Conservation (phyloP, 1,140 invertebrate genomes). For the Patella vulgata region DNA sequence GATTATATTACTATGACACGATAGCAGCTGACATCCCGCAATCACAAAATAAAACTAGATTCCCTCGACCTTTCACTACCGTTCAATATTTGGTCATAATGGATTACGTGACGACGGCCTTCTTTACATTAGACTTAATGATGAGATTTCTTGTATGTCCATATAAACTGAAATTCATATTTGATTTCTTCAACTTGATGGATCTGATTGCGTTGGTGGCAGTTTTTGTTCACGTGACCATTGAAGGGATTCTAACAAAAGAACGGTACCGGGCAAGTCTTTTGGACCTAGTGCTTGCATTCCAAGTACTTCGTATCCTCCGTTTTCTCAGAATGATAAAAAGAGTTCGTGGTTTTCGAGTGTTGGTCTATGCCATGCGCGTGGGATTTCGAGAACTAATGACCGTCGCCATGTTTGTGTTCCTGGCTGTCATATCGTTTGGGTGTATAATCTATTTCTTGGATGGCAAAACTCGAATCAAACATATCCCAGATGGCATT, state of each 20-base stretch:
- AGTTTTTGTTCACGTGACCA: conserved; percentile 4
- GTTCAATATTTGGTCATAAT: background rate
- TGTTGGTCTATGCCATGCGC: no score
- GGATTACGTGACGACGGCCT: conserved; percentile 9
- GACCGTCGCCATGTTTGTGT: no score
- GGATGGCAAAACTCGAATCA: conserved; percentile 66
- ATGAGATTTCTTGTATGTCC: background rate
- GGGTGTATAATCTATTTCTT: no score
- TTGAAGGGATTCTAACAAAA: background rate
- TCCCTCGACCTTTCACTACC: background rate
- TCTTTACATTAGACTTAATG: conserved; percentile 14
- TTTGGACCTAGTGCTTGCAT: no score
- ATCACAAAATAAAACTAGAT: background rate
- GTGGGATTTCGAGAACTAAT: no score
- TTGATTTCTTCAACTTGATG: conserved; percentile 7
- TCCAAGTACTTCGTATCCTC: no score
- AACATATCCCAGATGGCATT: conserved; percentile 84
- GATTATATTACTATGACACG: background rate
- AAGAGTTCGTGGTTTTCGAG: no score
- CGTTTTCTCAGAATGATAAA: no score
- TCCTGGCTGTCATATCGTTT: no score
- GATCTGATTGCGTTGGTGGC: conserved; percentile 17
- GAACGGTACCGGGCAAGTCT: background rate
- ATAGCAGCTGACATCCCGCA: background rate
- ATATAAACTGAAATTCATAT: background rate